Base-by-base conservation (phyloP, 2,888 invertebrate species). In the Zaprionus obscuricornis region DNA sequence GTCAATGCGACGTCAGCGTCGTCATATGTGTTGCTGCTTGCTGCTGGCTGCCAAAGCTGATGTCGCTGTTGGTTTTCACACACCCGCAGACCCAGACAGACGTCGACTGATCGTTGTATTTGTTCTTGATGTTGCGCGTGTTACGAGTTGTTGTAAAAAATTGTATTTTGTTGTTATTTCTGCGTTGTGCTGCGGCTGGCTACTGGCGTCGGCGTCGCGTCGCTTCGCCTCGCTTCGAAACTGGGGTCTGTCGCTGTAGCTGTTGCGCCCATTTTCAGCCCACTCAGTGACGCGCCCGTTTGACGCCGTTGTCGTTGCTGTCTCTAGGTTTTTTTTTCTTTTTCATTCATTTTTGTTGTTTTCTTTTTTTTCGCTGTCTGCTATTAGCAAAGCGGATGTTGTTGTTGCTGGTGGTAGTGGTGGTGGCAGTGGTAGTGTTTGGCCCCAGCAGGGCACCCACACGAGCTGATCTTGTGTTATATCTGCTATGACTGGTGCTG, bases 191-290 rank as follows among this genome's bases (percentile, higher is more conserved):
- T 63, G 31, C 17, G 52, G 37, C 31, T 27, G 45, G 29, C 42
- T 63, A 54, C 49, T 62, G 45, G 14, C 13, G 16, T 31, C 55
- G 20, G 17, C 57, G 57, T n/a, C n/a, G n/a, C n/a, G n/a, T n/a
- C 34, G n/a, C n/a, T n/a, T n/a, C 60, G 65, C 55, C 60, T 26
- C 17, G 52, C 37, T 29, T 27, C 40, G 29, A 39, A 60, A 54
- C 49, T 62, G 45, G 14, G 6, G 16, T 31, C 55, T 17, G 17
- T 54, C 54, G 46, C 59, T 46, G 27, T 33, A 56, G 54, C 55
- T 65, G 65, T 73, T 79, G 87, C 88, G 88, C 88, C 88, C 88
- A 88, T 86, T 87, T 85, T 75, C 89, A 85, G 77, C 88, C 88
- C 88, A 88, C 88, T 88, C 88, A 66, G 57, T 65, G 63, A 64